A percentile compares a stretch with the other conserved stretches of the same genome.
Evolutionary conservation across 2,113 vertebrate species (phyloP).

Genomic region (Otis tarda): DNA sequence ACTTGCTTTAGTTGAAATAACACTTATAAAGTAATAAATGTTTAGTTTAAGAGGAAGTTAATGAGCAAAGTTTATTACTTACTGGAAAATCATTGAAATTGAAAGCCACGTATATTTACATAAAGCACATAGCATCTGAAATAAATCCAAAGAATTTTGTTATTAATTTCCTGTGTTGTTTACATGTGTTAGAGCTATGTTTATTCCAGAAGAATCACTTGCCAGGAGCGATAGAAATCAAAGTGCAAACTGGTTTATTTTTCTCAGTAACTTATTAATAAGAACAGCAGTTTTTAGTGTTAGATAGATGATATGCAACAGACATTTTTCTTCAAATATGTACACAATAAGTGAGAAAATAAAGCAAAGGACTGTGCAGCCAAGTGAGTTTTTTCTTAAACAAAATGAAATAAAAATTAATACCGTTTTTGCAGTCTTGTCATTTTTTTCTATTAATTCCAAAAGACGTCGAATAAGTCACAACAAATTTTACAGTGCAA

Average conservation of each 20-base stretch:
- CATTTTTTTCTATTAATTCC: constrained; percentile 39
- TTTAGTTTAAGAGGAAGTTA: constrained; percentile 70
- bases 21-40: constrained; percentile 61
- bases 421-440: background rate
- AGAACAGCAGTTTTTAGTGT: constrained; percentile 31
- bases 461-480: constrained; percentile 23
- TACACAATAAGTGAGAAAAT: constrained; percentile 15
- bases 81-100: constrained; percentile 62
- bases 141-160: constrained; percentile 72
- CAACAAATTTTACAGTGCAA: constrained; percentile 32
- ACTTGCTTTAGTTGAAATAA: constrained; percentile 61
- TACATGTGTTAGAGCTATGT: constrained; percentile 68
- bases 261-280: constrained; percentile 65
- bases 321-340: background rate
- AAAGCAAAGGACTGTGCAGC: constrained; percentile 50
- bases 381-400: constrained; percentile 59
- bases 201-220: constrained; percentile 68
- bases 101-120: constrained; percentile 71
- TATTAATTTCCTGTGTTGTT: constrained; percentile 74
- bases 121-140: constrained; percentile 62
- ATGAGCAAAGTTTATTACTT: constrained; percentile 67
- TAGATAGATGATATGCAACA: constrained; percentile 38
- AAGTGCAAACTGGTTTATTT: constrained; percentile 71
- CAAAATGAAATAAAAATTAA: constrained; percentile 16
- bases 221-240: constrained; percentile 65